Base-by-base conservation (phyloP, 2,888 invertebrate genomes). In the Heterodera filipjevi region DNA sequence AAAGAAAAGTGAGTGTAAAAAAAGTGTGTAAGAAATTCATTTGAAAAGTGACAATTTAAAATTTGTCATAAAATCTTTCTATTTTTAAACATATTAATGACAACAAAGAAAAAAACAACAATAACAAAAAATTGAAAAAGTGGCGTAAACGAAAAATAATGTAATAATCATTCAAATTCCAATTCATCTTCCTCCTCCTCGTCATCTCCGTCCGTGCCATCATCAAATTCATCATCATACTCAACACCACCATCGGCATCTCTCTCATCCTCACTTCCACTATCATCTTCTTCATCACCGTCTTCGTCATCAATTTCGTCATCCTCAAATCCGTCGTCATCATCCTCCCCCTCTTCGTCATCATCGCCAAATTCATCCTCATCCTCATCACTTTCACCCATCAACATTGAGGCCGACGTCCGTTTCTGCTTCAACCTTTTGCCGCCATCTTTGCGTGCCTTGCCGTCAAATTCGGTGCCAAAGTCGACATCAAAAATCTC, bases 401-500 rank as follows among this genome's bases (percentile, higher is more conserved):
- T 81, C n/a, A 64, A 68, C 32, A 80, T 82, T n/a, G n/a, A n/a
- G n/a, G 16, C 75, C 83, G 2, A 80, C 82, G 2, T 82, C 83
- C 32, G 82, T 82, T 33, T 83, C 83, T 5, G 80, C 85, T 12
- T 81, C 82, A 72, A 80, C 77, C 22, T 77, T 70, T 44, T 33
- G 32, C 22, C 74, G 39, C 33, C 76, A 49, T n/a, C 35, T 66
- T 66, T 30, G 30, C 49, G 44, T 73, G 77, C 53, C 73, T 59
- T 72, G 46, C 76, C 81, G 85, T 84, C 79, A 72, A 91, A 90
- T 81, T 91, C 91, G 44, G 90, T 90, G 33, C 91, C 91, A 84
- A 92, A 94, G 89, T 94, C 94, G 0, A 93, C 87, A 80, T 91
- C 93, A 81, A 85, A 81, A 89, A 91, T 85, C 89, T 91, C 80